phyloP scores from a whole-genome alignment of 2,888 invertebrate genomes.

The Chironomus tentans region DNA sequence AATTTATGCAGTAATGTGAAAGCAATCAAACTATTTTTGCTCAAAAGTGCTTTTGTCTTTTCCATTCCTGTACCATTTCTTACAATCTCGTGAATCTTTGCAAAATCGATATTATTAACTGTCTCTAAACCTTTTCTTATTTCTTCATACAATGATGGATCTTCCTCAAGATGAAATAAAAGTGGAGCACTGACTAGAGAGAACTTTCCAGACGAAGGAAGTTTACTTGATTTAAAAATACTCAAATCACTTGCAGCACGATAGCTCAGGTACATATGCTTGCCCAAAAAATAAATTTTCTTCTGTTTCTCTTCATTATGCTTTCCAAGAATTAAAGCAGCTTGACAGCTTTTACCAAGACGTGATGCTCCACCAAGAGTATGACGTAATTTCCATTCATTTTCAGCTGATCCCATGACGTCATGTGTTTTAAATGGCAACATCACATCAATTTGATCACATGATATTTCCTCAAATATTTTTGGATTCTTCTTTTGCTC shows the following conservation, averaged over 20 bases:
- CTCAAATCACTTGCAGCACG: slow-evolving; percentile 72
- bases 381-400: slow-evolving; percentile 73
- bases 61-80: slow-evolving; percentile 61
- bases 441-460: slow-evolving; percentile 45
- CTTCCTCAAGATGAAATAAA: slow-evolving; percentile 67
- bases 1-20: slow-evolving; percentile 65
- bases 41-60: slow-evolving; percentile 62
- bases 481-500: background rate
- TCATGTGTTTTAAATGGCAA: slow-evolving; percentile 32
- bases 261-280: slow-evolving; percentile 83
- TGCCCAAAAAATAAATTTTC: slow-evolving; percentile 79
- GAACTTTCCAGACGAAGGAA: slow-evolving; percentile 36
- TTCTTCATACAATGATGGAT: slow-evolving; percentile 54
- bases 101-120: slow-evolving; percentile 40
- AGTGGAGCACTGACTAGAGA: slow-evolving; percentile 71
- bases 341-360: slow-evolving; percentile 71
- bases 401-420: slow-evolving; percentile 51
- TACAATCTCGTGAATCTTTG: slow-evolving; percentile 50
- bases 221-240: slow-evolving; percentile 47
- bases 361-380: slow-evolving; percentile 68
- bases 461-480: slow-evolving; percentile 32
- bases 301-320: slow-evolving; percentile 67
- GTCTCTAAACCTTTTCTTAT: slow-evolving; percentile 41
- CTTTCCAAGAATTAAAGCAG: slow-evolving; percentile 74
- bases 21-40: slow-evolving; percentile 65